Base-by-base conservation (phyloP, 2,113 vertebrate genomes). In the Hydrochoerus hydrochaeris region DNA sequence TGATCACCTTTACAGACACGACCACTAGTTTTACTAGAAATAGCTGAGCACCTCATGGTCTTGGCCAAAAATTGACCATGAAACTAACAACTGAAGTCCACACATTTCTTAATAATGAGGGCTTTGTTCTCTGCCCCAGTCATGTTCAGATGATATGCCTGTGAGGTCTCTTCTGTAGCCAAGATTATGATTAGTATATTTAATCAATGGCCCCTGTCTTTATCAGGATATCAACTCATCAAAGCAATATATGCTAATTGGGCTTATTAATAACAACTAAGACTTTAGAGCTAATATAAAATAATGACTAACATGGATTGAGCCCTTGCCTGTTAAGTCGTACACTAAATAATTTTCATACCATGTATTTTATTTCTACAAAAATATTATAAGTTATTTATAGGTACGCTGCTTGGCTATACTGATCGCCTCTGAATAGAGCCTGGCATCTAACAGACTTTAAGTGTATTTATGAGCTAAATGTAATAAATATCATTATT, bases 121-220 rank as follows among this genome's bases (percentile, higher is more conserved):
- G 84, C 71, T 93, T 91, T 88, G 60, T 54, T 87, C 71, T 95
- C 75, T 92, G 94, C 94, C 69, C 92, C 77, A 83, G 95, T 88
- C 94, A 90, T 85, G 85, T 69, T 96, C 88, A 80, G 67, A 93
- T 90, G 93, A 90, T 92, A n/a, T 92, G 95, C 94, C 97, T 90
- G 78, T 77, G 93, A 98, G 93, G 46, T 75, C 88, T 95, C 32
- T 94, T 95, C 92, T 94, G 85, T 83, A 95, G 84, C 94, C 90
- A 89, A 90, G 95, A 97, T 97, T 97, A 97, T 97, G 96, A 97
- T 98, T 90, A 97, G 96, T 97, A 85, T 97, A 93, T 97, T 97
- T 98, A 97, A 97, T 98, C 96, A 97, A 83, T 90, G 88, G 92
- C 65, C 95, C 54, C 63, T 95, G 82, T 95, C 82, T 90, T 96